phyloP scores from a whole-genome alignment of 1,140 invertebrate genomes.

The Sminthurinus signatus region DNA sequence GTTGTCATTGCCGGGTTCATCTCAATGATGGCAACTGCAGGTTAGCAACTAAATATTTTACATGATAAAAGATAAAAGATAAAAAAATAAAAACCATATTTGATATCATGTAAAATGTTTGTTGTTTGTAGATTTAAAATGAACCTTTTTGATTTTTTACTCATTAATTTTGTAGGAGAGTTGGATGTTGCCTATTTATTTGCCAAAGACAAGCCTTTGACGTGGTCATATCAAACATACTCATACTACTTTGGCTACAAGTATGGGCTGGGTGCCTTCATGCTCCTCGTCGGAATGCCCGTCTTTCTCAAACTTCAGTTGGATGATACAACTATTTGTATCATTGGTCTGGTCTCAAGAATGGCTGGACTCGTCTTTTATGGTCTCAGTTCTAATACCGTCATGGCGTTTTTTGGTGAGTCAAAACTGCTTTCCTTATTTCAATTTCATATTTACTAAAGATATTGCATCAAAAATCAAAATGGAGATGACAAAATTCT shows the following conservation, averaged over 20 bases:
- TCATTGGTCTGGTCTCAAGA: conserved; percentile 47
- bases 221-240: conserved; percentile 47
- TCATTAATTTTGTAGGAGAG: conserved; percentile 46
- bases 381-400: conserved; percentile 43
- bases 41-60: too few species aligned
- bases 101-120: too few species aligned
- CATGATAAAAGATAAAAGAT: too few species aligned
- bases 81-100: too few species aligned
- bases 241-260: conserved; percentile 47
- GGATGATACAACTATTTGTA: conserved; percentile 44
- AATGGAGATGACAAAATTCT: background rate
- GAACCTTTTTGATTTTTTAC: too few species aligned
- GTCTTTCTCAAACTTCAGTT: background rate
- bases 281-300: conserved; percentile 46
- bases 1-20: conserved; percentile 42
- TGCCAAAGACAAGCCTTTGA: conserved; percentile 43
- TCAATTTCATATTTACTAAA: conserved; percentile 22
- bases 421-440: background rate
- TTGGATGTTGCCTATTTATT: conserved; percentile 46
- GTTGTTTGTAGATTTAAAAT: too few species aligned
- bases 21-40: conserved; percentile 43
- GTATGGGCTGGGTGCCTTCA: conserved; percentile 45
- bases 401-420: conserved; percentile 47
- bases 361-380: conserved; percentile 44
- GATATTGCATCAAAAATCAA: background rate